phyloP scores from a whole-genome alignment of 1,140 invertebrate species.

The Eciton burchellii region DNA sequence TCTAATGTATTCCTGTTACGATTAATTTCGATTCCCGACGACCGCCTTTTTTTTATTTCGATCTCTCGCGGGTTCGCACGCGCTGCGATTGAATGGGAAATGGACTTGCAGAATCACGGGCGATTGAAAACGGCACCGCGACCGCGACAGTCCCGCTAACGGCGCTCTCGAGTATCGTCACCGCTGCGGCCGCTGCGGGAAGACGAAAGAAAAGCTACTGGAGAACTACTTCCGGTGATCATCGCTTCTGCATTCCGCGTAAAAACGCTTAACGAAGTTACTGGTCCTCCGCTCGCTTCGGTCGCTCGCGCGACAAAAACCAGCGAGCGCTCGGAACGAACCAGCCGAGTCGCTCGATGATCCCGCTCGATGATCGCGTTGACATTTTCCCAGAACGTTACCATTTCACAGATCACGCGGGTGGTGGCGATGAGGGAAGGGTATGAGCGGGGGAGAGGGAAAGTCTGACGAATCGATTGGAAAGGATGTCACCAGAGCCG shows the following conservation, averaged over 20 bases:
- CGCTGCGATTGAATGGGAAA: neutral
- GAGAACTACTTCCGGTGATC: conserved; percentile 35
- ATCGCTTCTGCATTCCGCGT: conserved; percentile 39
- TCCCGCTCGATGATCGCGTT: conserved; percentile 62
- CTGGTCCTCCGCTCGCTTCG: conserved; percentile 43
- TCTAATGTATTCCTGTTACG: neutral
- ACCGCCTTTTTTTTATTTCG: neutral
- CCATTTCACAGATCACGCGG: conserved; percentile 77
- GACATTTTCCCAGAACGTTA: conserved; percentile 78
- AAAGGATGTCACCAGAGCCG: conserved; percentile 64
- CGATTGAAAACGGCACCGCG: conserved; percentile 14
- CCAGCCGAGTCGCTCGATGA: neutral
- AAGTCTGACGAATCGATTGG: conserved; percentile 70
- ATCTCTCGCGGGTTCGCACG: neutral
- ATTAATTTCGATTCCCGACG: neutral
- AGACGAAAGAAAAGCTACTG: conserved; percentile 5
- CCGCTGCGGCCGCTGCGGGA: too few relatives aligned
- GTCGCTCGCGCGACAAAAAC: conserved; percentile 21
- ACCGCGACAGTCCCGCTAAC: neutral
- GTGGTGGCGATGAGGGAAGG: conserved; percentile 65
- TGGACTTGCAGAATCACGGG: neutral
- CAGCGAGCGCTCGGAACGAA: conserved; percentile 30
- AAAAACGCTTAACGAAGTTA: conserved; percentile 65
- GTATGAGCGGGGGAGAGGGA: conserved; percentile 68
- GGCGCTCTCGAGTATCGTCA: neutral